These are phyloP conservation scores for Pristionchus entomophagus DNA, from an alignment of 2,888 invertebrate genomes.

Conservation along the genomic window DNA sequence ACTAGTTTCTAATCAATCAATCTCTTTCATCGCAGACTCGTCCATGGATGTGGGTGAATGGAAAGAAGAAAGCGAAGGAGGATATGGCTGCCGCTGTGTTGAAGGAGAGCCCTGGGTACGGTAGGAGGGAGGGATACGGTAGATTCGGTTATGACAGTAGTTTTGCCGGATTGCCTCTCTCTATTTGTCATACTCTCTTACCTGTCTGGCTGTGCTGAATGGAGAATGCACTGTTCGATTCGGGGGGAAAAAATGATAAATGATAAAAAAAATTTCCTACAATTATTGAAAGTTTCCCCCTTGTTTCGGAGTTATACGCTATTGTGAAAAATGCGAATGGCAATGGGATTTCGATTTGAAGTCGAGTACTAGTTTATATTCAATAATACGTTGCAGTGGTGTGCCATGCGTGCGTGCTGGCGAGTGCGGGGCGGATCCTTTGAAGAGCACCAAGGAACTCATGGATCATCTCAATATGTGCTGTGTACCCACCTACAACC, in stretches of 20 bases:
- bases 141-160: too few relatives aligned
- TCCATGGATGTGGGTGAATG: slow-evolving; percentile 33
- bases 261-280: too few relatives aligned
- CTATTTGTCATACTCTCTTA: too few relatives aligned
- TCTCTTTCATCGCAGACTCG: background rate
- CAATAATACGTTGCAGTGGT: background rate
- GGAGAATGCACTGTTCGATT: too few relatives aligned
- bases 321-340: background rate
- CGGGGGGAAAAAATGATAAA: too few relatives aligned
- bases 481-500: slow-evolving; percentile 32
- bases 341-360: background rate
- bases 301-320: too few relatives aligned
- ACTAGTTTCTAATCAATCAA: background rate
- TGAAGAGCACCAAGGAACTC: background rate
- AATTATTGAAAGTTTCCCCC: too few relatives aligned
- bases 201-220: too few relatives aligned
- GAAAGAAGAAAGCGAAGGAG: background rate
- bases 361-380: too few relatives aligned
- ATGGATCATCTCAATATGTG: slow-evolving; percentile 8
- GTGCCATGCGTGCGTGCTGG: background rate
- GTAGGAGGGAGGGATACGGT: background rate
- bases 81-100: background rate
- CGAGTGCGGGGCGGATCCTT: background rate
- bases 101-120: background rate
- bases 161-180: too few relatives aligned